Evolutionary conservation across 37 sponge, comb jelly and placozoan genomes (phyloP), one percentile per base, ranked within the genome.

Genomic region (Axinella damicornis): DNA sequence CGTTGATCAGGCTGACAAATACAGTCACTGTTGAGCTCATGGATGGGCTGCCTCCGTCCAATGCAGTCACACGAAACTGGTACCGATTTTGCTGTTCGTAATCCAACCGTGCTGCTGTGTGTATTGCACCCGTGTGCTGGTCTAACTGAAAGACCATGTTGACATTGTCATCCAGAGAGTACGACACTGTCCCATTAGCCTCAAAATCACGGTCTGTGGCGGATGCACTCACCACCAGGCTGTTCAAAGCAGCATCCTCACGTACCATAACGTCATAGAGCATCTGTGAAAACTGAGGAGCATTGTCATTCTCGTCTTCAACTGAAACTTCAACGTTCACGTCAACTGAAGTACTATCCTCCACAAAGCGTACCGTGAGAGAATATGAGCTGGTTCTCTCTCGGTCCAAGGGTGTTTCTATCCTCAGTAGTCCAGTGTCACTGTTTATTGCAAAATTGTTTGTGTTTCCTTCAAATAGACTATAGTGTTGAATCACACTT

Each of bases 261-360:
- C 38, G 18, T 32, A 87, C 52, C 71, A 35, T 55, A 53, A 81
- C 58, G 11, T 74, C 20, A 27, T 85, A 91, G 17, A 85, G 31
- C 30, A 53, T 31, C 32, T 71, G n/a, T 53, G 69, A 0, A 58
- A 93, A 89, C 22, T 17, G 18, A n/a, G 93, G 93, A 31, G 21
- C 40, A 14, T 93, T 79, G 74, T 93, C 93, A 38, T 93, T 93
- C 33, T 68, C 60, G 71, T 93, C 93, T 13, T 57, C 9, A 20
- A 93, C 79, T 21, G 27, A 53, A 13, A 93, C 74, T 4, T 52
- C 16, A 0, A 93, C 66, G 28, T 21, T 35, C 21, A 62, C 63
- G 37, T 73, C 65, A 9, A 65, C 46, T 19, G 55, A 32, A 34
- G 37, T 34, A 40, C 21, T 25, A 32, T 27, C 74, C 69, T 74